Percentiles rank a stretch among this genome's conserved stretches.
These are phyloP conservation scores for Dolichoris vasculosae DNA, from an alignment of 1,140 invertebrate genomes.

Conservation along the genomic window DNA sequence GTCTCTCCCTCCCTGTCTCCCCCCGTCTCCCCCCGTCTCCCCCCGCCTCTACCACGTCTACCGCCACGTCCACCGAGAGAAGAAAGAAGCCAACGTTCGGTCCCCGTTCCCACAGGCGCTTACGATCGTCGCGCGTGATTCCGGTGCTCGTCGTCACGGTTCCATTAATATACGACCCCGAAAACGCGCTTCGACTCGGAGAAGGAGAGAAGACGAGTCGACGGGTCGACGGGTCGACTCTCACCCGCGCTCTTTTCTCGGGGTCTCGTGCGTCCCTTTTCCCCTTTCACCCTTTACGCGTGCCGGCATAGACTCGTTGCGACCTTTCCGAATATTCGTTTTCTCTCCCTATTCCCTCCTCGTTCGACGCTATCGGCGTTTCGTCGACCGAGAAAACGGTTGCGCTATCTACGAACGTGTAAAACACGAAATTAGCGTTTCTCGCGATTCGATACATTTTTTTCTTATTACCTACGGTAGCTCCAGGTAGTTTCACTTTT, in stretches of 20 bases:
- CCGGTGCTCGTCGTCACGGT: conserved; percentile 66
- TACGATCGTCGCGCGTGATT: conserved; percentile 62
- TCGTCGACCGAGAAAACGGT: no score
- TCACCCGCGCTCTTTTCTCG: neutral
- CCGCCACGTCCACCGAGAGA: neutral
- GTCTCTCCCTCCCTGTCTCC: neutral
- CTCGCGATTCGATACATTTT: neutral
- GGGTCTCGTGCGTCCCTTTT: neutral
- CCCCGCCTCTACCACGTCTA: neutral
- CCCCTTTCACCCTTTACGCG: no score
- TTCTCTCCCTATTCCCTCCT: neutral
- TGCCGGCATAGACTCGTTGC: neutral
- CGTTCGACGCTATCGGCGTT: no score
- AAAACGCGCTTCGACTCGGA: conserved; percentile 41
- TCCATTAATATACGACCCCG: conserved; percentile 65
- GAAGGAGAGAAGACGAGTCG: neutral
- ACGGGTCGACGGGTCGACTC: neutral
- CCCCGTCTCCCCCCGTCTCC: neutral
- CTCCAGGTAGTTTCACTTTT: neutral
- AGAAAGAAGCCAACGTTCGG: neutral
- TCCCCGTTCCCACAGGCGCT: conserved; percentile 55
- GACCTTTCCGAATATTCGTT: conserved; percentile 16
- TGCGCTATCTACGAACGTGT: neutral
- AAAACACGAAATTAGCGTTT: neutral
- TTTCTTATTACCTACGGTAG: neutral